Evolutionary conservation across 2,113 vertebrate species (phyloP).

Genomic region (Polyodon spathula): DNA sequence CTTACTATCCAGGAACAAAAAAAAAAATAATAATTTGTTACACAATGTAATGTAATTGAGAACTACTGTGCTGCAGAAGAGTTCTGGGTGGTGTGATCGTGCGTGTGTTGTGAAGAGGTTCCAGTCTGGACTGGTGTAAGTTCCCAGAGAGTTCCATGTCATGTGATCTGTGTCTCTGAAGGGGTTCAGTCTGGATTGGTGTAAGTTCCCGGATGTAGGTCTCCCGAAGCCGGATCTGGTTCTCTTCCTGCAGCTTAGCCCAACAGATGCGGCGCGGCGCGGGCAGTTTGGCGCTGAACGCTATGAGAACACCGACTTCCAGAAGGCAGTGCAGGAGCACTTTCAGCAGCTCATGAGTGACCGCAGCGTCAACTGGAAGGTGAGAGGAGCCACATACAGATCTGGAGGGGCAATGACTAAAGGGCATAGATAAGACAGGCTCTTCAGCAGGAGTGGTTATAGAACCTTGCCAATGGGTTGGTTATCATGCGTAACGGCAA

Average conservation of each 20-base stretch:
- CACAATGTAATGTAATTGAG: neutral
- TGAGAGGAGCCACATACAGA: constrained; percentile 28
- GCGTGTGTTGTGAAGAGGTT: too few species aligned
- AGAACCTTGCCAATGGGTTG: too few species aligned
- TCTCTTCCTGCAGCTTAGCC: constrained; percentile 73
- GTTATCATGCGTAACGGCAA: too few species aligned
- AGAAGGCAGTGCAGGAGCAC: constrained; percentile 58
- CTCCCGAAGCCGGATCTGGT: constrained; percentile 90
- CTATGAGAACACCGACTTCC: constrained; percentile 73
- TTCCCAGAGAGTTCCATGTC: constrained; percentile 51
- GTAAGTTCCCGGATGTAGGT: constrained; percentile 75
- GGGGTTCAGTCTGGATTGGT: constrained; percentile 85
- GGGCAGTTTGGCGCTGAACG: constrained; percentile 73
- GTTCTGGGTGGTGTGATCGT: too few species aligned
- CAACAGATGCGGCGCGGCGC: constrained; percentile 51
- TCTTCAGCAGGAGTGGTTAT: too few species aligned
- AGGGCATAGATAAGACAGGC: too few species aligned
- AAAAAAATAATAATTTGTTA: too few species aligned
- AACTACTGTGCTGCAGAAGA: neutral
- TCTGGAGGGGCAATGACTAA: too few species aligned
- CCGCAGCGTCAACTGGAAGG: constrained; percentile 78
- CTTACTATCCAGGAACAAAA: too few species aligned
- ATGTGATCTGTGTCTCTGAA: constrained; percentile 27
- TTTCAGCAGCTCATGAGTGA: constrained; percentile 75
- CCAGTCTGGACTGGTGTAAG: constrained; percentile 81